Conservation (phyloP, 2,797 vertebrate genomes). For the Parambassis ranga region DNA sequence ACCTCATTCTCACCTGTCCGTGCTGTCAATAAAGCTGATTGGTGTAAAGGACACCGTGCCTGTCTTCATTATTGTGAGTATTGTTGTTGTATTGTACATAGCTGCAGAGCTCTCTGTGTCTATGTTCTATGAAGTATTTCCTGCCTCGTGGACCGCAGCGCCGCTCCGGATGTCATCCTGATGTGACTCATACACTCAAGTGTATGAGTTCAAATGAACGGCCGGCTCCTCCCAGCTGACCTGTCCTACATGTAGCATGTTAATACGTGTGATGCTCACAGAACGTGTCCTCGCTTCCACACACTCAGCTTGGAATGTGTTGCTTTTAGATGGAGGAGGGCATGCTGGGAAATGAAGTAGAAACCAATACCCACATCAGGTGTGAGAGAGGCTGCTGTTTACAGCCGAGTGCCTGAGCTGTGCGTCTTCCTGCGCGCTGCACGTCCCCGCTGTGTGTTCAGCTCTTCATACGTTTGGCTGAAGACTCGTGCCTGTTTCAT, state of each 20-base stretch:
- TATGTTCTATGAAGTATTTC: no score
- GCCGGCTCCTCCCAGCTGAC: neutral
- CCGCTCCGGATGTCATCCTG: no score
- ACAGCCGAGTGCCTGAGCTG: constrained; percentile 34
- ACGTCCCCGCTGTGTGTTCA: constrained; percentile 24
- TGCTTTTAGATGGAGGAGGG: neutral
- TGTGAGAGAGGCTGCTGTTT: constrained; percentile 25
- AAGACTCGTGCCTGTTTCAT: neutral
- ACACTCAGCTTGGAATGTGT: constrained; percentile 5
- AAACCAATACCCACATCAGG: constrained; percentile 13
- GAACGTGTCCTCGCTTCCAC: constrained; percentile 1
- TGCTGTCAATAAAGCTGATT: no score
- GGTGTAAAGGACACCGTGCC: no score
- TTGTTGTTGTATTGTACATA: no score
- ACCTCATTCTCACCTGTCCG: no score
- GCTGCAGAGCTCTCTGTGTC: no score
- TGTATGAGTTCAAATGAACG: constrained; percentile 1
- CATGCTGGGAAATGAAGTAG: neutral
- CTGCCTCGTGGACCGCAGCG: no score
- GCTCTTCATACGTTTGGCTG: constrained; percentile 21
- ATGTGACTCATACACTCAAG: neutral
- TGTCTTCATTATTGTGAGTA: no score
- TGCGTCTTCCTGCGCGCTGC: constrained; percentile 27
- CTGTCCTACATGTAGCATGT: neutral
- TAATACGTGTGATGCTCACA: neutral